These are phyloP conservation scores for Drosophila setifemur DNA, from an alignment of 1,140 invertebrate species.

Conservation along the genomic window DNA sequence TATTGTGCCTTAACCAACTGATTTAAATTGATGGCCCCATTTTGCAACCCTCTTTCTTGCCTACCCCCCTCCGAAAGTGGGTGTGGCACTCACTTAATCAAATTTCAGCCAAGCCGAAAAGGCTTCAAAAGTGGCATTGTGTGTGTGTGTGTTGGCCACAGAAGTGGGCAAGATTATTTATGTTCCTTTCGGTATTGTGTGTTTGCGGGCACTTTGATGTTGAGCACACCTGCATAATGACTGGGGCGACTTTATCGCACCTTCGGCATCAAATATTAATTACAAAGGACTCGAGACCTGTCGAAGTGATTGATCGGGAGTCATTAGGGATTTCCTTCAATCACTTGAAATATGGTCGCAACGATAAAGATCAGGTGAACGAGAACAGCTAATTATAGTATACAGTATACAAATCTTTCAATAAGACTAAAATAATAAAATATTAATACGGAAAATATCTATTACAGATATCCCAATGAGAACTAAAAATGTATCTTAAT, in stretches of 20 bases:
- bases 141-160: slow-evolving; percentile 2
- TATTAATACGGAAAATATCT: no score
- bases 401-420: no score
- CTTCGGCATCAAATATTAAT: slow-evolving; percentile 56
- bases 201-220: slow-evolving; percentile 50
- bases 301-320: slow-evolving; percentile 31
- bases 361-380: no score
- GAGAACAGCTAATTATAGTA: no score
- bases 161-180: slow-evolving; percentile 43
- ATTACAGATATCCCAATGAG: no score
- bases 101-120: slow-evolving; percentile 62
- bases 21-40: slow-evolving; percentile 73
- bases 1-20: slow-evolving; percentile 63
- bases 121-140: slow-evolving; percentile 44
- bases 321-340: slow-evolving; percentile 7
- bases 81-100: slow-evolving; percentile 72
- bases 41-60: slow-evolving; percentile 1
- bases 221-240: slow-evolving; percentile 39
- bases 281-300: slow-evolving; percentile 23
- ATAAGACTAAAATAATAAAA: no score
- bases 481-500: no score
- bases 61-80: neutral
- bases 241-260: slow-evolving; percentile 30
- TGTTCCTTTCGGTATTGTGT: slow-evolving; percentile 35
- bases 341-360: neutral